These are phyloP conservation scores for Xiphydria camelus DNA, from an alignment of 2,888 invertebrate genomes.

Conservation along the genomic window DNA sequence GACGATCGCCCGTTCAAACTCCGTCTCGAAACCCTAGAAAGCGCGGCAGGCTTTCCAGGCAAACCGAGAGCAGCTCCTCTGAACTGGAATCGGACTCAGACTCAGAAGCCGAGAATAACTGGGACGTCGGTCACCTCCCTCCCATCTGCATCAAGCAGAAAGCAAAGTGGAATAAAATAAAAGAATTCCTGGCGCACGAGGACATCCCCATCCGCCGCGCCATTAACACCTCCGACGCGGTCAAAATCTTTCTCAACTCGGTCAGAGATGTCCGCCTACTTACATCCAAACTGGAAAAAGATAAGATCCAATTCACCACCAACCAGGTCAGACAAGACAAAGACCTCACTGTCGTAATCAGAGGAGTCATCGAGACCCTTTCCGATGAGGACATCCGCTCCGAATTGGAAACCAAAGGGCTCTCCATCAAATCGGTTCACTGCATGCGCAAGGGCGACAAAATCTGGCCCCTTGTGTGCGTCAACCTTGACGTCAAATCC, in stretches of 20 bases:
- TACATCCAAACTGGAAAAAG: slow-evolving; percentile 2
- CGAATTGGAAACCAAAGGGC: neutral
- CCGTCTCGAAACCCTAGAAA: too few relatives aligned
- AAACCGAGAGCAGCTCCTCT: too few relatives aligned
- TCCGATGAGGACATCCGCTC: neutral
- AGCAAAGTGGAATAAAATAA: too few relatives aligned
- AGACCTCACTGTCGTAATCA: slow-evolving; percentile 3
- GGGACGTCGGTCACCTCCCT: too few relatives aligned
- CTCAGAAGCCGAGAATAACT: too few relatives aligned
- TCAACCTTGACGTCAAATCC: neutral
- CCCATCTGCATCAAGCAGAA: too few relatives aligned
- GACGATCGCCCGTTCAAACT: too few relatives aligned
- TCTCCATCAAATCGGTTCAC: neutral
- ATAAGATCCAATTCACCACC: slow-evolving; percentile 5
- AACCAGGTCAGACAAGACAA: slow-evolving; percentile 8
- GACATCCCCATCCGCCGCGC: slow-evolving; percentile 3
- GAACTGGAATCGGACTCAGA: too few relatives aligned
- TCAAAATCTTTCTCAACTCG: slow-evolving; percentile 1
- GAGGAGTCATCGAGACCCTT: neutral
- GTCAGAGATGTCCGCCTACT: slow-evolving; percentile 4
- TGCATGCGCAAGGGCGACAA: neutral
- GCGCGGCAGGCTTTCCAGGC: too few relatives aligned
- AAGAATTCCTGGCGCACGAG: neutral
- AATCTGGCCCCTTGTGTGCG: neutral
- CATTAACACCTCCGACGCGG: slow-evolving; percentile 1